A percentile compares a stretch with the other conserved stretches of the same genome.
Evolutionary conservation across 30 jellyfish, hydroid and myxozoan genomes (phyloP).

Genomic region (Phacellophora camtschatica): DNA sequence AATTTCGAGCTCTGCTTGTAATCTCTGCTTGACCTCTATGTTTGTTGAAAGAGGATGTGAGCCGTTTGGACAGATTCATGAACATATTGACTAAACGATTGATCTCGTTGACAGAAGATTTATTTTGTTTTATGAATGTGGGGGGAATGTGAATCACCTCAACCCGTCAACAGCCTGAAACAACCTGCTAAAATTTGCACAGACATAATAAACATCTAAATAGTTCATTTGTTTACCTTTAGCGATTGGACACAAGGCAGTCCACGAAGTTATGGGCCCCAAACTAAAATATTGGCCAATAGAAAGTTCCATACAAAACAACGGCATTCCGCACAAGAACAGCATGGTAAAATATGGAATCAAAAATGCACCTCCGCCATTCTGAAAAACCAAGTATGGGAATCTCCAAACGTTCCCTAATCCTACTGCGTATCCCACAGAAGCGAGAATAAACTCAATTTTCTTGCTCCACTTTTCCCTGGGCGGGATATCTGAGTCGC

Average conservation of each 20-base stretch:
- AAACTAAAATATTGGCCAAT: slow-evolving; percentile 93
- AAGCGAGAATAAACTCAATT: slow-evolving; percentile 82
- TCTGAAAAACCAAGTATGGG: slow-evolving; percentile 86
- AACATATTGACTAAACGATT: too few relatives aligned
- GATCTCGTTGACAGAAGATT: too few relatives aligned
- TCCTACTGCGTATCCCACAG: slow-evolving; percentile 96
- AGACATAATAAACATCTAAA: too few relatives aligned
- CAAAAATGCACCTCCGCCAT: slow-evolving; percentile 98
- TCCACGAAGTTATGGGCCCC: slow-evolving; percentile 98
- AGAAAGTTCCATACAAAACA: slow-evolving; percentile 90
- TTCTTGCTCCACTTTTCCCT: slow-evolving; percentile 94
- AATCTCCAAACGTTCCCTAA: slow-evolving; percentile 96
- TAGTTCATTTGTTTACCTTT: slow-evolving; percentile 60
- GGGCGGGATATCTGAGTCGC: slow-evolving; percentile 27
- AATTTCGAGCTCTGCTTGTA: too few relatives aligned
- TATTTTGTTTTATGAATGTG: too few relatives aligned
- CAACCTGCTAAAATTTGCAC: too few relatives aligned
- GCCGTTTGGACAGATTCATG: too few relatives aligned
- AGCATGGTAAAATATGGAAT: slow-evolving; percentile 92
- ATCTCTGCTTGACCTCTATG: too few relatives aligned
- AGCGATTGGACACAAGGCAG: slow-evolving; percentile 85
- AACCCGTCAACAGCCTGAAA: too few relatives aligned
- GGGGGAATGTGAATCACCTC: too few relatives aligned
- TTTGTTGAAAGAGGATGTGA: too few relatives aligned
- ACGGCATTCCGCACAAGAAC: slow-evolving; percentile 92